Evolutionary conservation across 2,113 vertebrate species (phyloP), one percentile per base, ranked within the genome.

Genomic region (Gadus macrocephalus): DNA sequence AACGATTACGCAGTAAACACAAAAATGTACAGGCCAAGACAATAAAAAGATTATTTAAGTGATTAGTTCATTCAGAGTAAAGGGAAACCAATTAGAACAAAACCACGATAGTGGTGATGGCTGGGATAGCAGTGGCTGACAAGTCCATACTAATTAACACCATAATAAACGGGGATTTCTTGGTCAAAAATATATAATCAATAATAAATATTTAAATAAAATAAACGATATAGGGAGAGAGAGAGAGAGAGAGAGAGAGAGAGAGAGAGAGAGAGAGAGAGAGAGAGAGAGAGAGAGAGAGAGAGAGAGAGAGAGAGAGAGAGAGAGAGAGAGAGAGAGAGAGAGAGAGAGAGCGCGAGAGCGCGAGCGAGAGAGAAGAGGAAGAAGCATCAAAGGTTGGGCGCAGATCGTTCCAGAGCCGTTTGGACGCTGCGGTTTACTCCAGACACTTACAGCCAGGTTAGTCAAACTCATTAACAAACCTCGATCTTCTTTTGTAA

Each of bases 331-430:
- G 55, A 58, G 15, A 58, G 55, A 58, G 55, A 58, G 55, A 58
- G 55, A 58, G 55, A 58, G 55, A 58, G 55, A 64, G 62, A 64
- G 62, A 64, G 62, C 38, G 62, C 38, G 62, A 64, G 62, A 64
- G 62, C 31, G 62, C 31, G 62, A 63, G 62, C 31, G 62, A 63
- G 62, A 64, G 28, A 64, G 5, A 35, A 64, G 27, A 63, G 62
- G 15, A 16, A 38, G 28, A 5, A 27, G 61, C n/a, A 19, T 62
- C 60, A 62, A 25, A 62, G 60, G 60, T n/a, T 58, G 55, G 55
- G 15, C 16, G 55, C 55, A 58, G 55, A 58, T 17, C 14, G 55
- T 58, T 58, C 55, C 55, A n/a, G 55, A 58, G 55, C 55, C n/a
- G 15, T 58, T 9, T 58, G 55, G 55, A 17, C 55, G 55, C 55